Evolutionary conservation across 1,140 invertebrate species (phyloP).

Genomic region (Pseudomyrmex flavicornis): DNA sequence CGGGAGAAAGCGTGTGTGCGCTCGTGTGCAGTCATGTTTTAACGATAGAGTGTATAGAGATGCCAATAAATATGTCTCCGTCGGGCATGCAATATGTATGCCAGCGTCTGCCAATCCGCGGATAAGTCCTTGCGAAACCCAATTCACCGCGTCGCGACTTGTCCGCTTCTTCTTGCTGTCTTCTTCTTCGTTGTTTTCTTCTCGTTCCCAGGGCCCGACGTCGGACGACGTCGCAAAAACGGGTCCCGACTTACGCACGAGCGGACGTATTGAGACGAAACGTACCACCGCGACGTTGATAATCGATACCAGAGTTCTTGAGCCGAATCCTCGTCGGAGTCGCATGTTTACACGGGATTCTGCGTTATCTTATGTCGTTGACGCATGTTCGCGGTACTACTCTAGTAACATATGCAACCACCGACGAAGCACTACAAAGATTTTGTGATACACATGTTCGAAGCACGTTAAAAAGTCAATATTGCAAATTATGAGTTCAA

Average conservation of each 20-base stretch:
- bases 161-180: conserved; percentile 13
- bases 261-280: conserved; percentile 78
- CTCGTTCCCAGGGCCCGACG: conserved; percentile 49
- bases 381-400: conserved; percentile 47
- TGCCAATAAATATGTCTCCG: conserved; percentile 83
- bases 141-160: conserved; percentile 61
- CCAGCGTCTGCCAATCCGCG: conserved; percentile 76
- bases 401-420: not conserved
- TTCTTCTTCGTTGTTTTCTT: conserved; percentile 40
- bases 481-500: no score
- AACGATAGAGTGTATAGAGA: conserved; percentile 77
- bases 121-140: conserved; percentile 70
- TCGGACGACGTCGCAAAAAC: conserved; percentile 67
- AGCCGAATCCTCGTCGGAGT: conserved; percentile 48
- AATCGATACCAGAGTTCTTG: conserved; percentile 63
- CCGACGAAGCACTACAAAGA: not conserved
- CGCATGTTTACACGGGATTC: conserved; percentile 50
- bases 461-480: no score
- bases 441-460: not conserved
- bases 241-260: conserved; percentile 64
- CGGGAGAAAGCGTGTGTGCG: conserved; percentile 21
- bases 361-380: conserved; percentile 60
- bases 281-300: conserved; percentile 62
- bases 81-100: conserved; percentile 83
- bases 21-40: conserved; percentile 71